Percentiles rank a stretch among this genome's conserved stretches.
These are phyloP conservation scores for Lymantria dispar DNA, from an alignment of 2,888 invertebrate genomes.

Conservation along the genomic window DNA sequence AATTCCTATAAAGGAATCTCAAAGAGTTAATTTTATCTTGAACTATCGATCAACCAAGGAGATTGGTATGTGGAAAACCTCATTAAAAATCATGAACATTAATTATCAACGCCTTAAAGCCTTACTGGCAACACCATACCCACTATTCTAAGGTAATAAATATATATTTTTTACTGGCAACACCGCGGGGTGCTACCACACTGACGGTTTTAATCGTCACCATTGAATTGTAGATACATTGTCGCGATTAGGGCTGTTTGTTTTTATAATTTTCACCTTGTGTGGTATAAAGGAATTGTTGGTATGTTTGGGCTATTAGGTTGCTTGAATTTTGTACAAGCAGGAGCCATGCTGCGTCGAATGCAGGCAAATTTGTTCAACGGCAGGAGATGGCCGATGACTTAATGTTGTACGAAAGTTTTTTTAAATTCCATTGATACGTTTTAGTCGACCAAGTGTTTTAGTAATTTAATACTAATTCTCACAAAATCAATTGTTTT, in stretches of 20 bases:
- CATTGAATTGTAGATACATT: slow-evolving; percentile 53
- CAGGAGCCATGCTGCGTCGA: too few relatives aligned
- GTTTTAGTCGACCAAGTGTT: too few relatives aligned
- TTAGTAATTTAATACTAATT: too few relatives aligned
- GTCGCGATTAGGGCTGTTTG: slow-evolving; percentile 36
- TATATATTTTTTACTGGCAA: slow-evolving; percentile 37
- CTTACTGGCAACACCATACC: slow-evolving; percentile 10
- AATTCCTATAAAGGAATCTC: neutral
- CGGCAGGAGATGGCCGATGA: too few relatives aligned
- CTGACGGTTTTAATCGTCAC: slow-evolving; percentile 42
- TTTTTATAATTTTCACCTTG: slow-evolving; percentile 31
- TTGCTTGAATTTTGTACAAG: neutral
- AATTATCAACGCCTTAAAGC: slow-evolving; percentile 7
- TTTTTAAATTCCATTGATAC: too few relatives aligned
- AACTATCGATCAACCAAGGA: neutral
- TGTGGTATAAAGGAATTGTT: slow-evolving; percentile 11
- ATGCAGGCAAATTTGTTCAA: too few relatives aligned
- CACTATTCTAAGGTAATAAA: slow-evolving; percentile 35
- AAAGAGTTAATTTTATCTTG: neutral
- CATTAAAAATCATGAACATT: slow-evolving; percentile 6
- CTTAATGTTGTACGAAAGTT: too few relatives aligned
- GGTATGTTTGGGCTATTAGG: neutral
- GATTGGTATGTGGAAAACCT: neutral
- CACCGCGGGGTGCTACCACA: slow-evolving; percentile 47
- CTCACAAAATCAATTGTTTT: too few relatives aligned